Evolutionary conservation across 2,888 invertebrate genomes (phyloP).

Genomic region (Amphipoea lucens): DNA sequence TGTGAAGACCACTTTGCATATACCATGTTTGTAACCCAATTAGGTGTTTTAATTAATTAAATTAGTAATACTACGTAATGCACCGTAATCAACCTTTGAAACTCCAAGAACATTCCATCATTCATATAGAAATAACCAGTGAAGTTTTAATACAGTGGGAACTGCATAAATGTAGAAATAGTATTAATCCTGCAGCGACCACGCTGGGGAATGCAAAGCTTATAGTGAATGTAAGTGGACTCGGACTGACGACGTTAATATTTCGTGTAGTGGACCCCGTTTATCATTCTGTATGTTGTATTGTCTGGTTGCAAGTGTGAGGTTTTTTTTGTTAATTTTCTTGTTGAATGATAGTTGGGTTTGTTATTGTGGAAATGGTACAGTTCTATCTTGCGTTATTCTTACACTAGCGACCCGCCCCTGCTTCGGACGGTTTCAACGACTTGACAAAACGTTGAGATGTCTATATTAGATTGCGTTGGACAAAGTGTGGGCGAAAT

Average conservation of each 20-base stretch:
- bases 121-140: constrained; percentile 15
- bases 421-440: neutral
- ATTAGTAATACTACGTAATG: neutral
- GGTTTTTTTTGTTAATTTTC: constrained; percentile 25
- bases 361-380: neutral
- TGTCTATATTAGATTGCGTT: neutral
- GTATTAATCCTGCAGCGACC: constrained; percentile 43
- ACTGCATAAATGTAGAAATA: constrained; percentile 41
- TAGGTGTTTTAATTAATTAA: too few species aligned
- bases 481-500: neutral
- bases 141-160: constrained; percentile 44
- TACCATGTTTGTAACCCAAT: too few species aligned
- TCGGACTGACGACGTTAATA: constrained; percentile 42
- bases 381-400: neutral
- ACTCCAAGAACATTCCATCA: neutral
- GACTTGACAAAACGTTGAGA: neutral
- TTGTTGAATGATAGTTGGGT: neutral
- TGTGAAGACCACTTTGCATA: neutral
- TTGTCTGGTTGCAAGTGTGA: constrained; percentile 11
- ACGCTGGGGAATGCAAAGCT: constrained; percentile 52
- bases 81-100: constrained; percentile 16
- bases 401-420: neutral
- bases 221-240: constrained; percentile 40
- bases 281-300: constrained; percentile 38
- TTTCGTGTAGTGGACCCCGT: constrained; percentile 12